Evolutionary conservation across 30 jellyfish, hydroid and myxozoan genomes (phyloP).

Genomic region (Sanderia malayensis): DNA sequence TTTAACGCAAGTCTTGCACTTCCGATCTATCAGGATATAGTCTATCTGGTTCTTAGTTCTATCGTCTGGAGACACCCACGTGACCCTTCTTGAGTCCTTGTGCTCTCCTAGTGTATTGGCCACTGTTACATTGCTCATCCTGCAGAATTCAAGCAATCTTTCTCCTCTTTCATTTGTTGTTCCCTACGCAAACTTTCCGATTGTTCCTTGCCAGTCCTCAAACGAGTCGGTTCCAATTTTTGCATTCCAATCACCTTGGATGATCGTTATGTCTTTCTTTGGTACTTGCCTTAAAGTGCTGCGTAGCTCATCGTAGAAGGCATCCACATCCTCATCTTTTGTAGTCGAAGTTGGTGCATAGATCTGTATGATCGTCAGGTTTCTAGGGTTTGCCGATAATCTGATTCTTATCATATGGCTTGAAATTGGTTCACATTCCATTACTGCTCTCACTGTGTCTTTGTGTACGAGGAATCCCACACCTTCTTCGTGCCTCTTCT

Average conservation of each 20-base stretch:
- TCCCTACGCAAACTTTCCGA: not conserved
- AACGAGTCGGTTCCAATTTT: constrained; percentile 19
- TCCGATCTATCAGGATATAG: not conserved
- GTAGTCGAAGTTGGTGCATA: constrained; percentile 33
- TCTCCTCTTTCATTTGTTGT: constrained; percentile 7
- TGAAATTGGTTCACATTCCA: constrained; percentile 9
- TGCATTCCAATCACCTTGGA: constrained; percentile 43
- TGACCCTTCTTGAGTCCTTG: not conserved
- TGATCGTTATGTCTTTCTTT: constrained; percentile 1
- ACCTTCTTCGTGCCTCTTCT: constrained; percentile 18
- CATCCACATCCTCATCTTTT: constrained; percentile 28
- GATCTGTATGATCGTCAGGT: constrained; percentile 9
- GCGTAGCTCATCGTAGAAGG: constrained; percentile 17
- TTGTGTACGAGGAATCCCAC: constrained; percentile 33
- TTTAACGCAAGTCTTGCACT: too few relatives aligned
- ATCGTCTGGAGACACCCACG: not conserved
- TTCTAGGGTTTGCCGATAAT: constrained; percentile 6
- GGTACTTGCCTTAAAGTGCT: constrained; percentile 2
- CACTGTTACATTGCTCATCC: not conserved
- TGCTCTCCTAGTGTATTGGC: not conserved
- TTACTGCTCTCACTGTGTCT: not conserved
- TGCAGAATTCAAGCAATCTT: not conserved
- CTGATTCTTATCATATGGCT: not conserved
- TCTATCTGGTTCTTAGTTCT: not conserved
- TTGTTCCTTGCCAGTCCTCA: not conserved